Percentiles rank a stretch among this genome's conserved stretches.
These are phyloP conservation scores for Dicroscelio sp. DNA, from an alignment of 2,888 invertebrate species.

Conservation along the genomic window DNA sequence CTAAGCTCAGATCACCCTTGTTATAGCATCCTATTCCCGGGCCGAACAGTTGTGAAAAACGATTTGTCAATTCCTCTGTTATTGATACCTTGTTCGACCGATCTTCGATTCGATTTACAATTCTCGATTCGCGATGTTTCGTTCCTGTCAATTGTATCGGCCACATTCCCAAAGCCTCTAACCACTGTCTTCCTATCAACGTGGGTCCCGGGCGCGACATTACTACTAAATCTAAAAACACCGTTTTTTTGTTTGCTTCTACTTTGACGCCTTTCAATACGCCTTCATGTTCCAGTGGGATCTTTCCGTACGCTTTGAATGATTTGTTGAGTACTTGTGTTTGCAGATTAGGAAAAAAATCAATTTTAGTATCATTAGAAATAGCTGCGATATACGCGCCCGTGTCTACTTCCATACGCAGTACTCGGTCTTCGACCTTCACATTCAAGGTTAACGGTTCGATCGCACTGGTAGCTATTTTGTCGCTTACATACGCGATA, in stretches of 20 bases:
- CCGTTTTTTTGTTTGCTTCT: background rate
- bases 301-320: slow-evolving; percentile 78
- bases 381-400: slow-evolving; percentile 78
- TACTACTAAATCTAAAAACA: slow-evolving; percentile 51
- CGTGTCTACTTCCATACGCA: slow-evolving; percentile 81
- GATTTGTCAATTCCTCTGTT: background rate
- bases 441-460: slow-evolving; percentile 52
- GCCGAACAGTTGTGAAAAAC: background rate
- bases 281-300: slow-evolving; percentile 71
- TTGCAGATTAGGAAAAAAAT: slow-evolving; percentile 64
- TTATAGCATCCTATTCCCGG: background rate
- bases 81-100: background rate
- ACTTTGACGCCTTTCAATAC: slow-evolving; percentile 16
- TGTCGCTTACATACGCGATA: slow-evolving; percentile 13
- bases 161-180: slow-evolving; percentile 56
- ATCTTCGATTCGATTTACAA: background rate
- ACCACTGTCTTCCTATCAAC: slow-evolving; percentile 85
- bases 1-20: background rate
- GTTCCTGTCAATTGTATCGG: background rate
- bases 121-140: background rate
- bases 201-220: slow-evolving; percentile 80
- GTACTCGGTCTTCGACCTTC: slow-evolving; percentile 32
- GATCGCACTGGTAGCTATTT: background rate
- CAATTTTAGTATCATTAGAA: slow-evolving; percentile 66
- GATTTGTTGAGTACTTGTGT: slow-evolving; percentile 38